Conservation (phyloP, 2,888 invertebrate genomes). For the Pristionchus arcanus region DNA sequence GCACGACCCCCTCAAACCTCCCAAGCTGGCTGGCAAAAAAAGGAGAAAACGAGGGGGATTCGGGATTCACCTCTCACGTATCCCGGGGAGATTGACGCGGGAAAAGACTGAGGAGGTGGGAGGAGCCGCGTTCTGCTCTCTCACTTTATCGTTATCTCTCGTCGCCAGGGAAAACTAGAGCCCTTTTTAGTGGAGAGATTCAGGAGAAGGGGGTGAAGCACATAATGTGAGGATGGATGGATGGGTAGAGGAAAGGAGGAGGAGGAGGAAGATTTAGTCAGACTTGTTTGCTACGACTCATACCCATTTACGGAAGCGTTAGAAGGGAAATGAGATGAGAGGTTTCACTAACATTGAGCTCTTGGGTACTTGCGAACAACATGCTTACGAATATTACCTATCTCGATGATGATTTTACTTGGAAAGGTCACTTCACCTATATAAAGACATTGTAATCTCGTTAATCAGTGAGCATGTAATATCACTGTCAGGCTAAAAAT, state of each 20-base stretch:
- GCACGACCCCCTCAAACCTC: too few relatives aligned
- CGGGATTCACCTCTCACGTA: not conserved
- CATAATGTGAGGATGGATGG: not conserved
- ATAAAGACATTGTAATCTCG: too few relatives aligned
- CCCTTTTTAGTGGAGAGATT: not conserved
- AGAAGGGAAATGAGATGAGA: conserved; percentile 31
- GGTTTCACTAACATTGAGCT: not conserved
- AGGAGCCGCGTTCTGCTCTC: not conserved
- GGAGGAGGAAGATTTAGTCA: conserved; percentile 44
- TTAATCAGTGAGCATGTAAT: too few relatives aligned
- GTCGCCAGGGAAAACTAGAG: not conserved
- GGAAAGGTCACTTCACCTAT: too few relatives aligned
- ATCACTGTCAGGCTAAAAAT: too few relatives aligned
- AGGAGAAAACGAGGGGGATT: not conserved
- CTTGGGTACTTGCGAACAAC: not conserved
- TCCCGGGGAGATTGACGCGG: not conserved
- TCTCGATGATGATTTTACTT: too few relatives aligned
- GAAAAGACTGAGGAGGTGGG: not conserved
- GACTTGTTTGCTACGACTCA: conserved; percentile 35
- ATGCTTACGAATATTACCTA: not conserved
- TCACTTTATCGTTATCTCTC: not conserved
- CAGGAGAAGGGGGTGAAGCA: not conserved
- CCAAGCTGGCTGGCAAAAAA: not conserved
- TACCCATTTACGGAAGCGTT: not conserved
- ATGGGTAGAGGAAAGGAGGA: conserved; percentile 7